phyloP scores from a whole-genome alignment of 2,797 vertebrate genomes.

The Typhlichthys subterraneus region DNA sequence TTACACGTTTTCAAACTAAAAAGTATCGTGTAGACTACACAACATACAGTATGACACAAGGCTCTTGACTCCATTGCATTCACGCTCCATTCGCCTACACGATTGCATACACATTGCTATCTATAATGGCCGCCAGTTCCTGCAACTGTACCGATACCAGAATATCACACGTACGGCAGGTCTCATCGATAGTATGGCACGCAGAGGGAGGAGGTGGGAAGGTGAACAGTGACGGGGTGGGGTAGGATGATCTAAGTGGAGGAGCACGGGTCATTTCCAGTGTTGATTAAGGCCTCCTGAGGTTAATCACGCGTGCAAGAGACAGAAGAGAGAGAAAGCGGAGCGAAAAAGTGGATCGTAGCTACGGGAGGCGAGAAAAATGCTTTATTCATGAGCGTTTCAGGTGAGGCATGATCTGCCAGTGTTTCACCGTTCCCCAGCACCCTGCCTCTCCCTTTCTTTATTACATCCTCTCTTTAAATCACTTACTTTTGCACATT shows the following conservation, averaged over 20 bases:
- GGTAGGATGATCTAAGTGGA: conserved; percentile 47
- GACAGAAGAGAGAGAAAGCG: conserved; percentile 53
- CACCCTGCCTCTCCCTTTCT: conserved; percentile 53
- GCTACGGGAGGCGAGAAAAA: conserved; percentile 67
- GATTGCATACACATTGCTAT: not conserved
- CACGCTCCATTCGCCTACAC: conserved; percentile 6
- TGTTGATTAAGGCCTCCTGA: conserved; percentile 78
- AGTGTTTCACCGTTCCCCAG: conserved; percentile 67
- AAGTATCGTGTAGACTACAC: too few relatives aligned
- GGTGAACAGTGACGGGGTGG: conserved; percentile 43
- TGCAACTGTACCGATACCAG: conserved; percentile 28
- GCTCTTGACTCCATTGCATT: not conserved
- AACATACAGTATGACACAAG: too few relatives aligned
- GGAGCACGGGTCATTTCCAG: conserved; percentile 79
- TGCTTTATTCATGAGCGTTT: conserved; percentile 82
- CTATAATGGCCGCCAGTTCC: too few relatives aligned
- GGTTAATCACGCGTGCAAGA: conserved; percentile 75
- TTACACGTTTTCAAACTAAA: too few relatives aligned
- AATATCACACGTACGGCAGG: conserved; percentile 4
- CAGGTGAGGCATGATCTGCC: conserved; percentile 80
- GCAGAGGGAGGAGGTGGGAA: conserved; percentile 43
- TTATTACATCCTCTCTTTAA: conserved; percentile 69
- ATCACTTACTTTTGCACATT: conserved; percentile 68
- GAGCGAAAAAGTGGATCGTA: conserved; percentile 64
- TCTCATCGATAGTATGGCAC: not conserved